Evolutionary conservation across 1,140 invertebrate genomes (phyloP).

Genomic region (Callitettix versicolor): DNA sequence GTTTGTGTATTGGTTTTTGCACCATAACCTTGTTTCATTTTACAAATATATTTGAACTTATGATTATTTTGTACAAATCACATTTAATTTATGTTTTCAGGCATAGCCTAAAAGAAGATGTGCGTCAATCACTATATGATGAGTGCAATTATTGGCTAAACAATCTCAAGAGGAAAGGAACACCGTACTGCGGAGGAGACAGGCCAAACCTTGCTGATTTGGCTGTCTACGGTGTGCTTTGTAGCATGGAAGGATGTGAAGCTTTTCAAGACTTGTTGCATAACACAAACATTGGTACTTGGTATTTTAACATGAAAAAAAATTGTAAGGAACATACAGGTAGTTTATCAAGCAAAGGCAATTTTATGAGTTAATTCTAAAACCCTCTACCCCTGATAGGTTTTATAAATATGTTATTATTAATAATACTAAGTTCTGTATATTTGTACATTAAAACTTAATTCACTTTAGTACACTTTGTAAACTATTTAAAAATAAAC

Average conservation of each 20-base stretch:
- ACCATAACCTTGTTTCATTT: no score
- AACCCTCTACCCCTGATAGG: no score
- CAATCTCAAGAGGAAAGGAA: conserved; percentile 55
- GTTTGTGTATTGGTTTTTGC: no score
- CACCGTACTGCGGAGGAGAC: conserved; percentile 70
- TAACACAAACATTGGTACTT: conserved; percentile 57
- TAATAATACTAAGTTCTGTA: no score
- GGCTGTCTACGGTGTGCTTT: conserved; percentile 84
- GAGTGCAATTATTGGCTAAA: conserved; percentile 72
- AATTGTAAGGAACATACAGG: conserved; percentile 1
- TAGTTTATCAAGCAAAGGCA: not conserved
- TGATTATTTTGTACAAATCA: no score
- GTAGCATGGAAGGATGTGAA: conserved; percentile 87
- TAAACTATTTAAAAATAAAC: no score
- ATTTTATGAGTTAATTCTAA: not conserved
- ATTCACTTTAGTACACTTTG: no score
- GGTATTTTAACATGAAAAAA: conserved; percentile 33
- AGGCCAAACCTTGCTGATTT: conserved; percentile 88
- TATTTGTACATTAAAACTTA: no score
- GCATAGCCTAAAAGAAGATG: conserved; percentile 78
- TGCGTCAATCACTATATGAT: conserved; percentile 81
- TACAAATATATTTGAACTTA: no score
- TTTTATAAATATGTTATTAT: no score
- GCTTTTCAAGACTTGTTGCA: conserved; percentile 75
- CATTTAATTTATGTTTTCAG: no score